These are phyloP conservation scores for Tapera naevia DNA, from an alignment of 2,797 vertebrate genomes.

Conservation along the genomic window DNA sequence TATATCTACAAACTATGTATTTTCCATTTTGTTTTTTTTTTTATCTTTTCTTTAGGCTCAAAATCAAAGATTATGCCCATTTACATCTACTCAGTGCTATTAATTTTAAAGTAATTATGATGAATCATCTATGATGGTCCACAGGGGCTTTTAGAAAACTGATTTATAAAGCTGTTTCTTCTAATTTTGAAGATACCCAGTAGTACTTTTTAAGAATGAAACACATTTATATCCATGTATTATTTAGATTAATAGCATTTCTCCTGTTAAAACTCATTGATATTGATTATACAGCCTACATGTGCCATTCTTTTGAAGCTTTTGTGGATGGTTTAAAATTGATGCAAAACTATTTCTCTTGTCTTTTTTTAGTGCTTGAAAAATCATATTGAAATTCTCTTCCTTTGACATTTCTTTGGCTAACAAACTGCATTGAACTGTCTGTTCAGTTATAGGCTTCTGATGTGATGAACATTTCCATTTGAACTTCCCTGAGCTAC, in stretches of 20 bases:
- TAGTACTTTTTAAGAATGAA: background rate
- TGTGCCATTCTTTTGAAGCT: background rate
- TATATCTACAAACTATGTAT: background rate
- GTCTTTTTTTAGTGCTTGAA: background rate
- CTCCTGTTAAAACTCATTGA: background rate
- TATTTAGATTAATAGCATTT: background rate
- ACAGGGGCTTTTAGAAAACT: background rate
- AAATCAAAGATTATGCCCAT: background rate
- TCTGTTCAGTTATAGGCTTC: background rate
- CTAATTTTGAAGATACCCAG: background rate
- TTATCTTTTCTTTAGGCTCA: background rate
- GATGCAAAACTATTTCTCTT: background rate
- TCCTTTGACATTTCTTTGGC: constrained; percentile 15
- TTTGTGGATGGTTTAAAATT: background rate
- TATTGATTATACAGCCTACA: background rate
- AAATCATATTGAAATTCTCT: background rate
- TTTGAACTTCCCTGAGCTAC: background rate
- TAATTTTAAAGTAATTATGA: background rate
- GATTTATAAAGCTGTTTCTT: background rate
- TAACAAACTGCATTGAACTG: background rate
- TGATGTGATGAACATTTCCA: constrained; percentile 37
- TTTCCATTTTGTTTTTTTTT: background rate
- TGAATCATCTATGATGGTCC: background rate
- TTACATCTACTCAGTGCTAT: background rate
- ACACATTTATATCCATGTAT: background rate